Percentiles rank a stretch among this genome's conserved stretches.
These are phyloP conservation scores for Parnassius glacialis DNA, from an alignment of 2,888 invertebrate genomes.

Conservation along the genomic window DNA sequence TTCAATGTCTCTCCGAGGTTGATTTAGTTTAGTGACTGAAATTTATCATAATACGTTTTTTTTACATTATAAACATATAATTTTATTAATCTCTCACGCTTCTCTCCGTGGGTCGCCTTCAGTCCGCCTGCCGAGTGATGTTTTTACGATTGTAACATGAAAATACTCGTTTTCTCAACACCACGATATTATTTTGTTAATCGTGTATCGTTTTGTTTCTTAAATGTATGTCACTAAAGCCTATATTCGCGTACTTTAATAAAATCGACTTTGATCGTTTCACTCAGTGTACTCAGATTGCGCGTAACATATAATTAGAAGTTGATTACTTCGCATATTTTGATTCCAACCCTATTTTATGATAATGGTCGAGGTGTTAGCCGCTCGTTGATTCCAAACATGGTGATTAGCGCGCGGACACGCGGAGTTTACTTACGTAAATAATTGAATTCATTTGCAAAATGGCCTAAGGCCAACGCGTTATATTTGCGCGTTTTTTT, in stretches of 20 bases:
- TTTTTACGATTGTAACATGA: slow-evolving; percentile 36
- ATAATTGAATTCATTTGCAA: slow-evolving; percentile 25
- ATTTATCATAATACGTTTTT: slow-evolving; percentile 6
- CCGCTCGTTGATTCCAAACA: slow-evolving; percentile 34
- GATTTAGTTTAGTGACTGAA: slow-evolving; percentile 12
- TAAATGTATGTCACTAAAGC: not conserved
- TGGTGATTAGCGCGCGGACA: slow-evolving; percentile 34
- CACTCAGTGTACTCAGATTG: slow-evolving; percentile 1
- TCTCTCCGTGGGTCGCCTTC: slow-evolving; percentile 28
- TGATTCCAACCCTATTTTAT: slow-evolving; percentile 40
- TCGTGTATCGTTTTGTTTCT: not conserved
- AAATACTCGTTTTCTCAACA: slow-evolving; percentile 11
- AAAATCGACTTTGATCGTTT: not conserved
- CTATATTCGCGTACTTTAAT: not conserved
- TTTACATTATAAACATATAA: slow-evolving; percentile 27
- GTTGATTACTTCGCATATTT: slow-evolving; percentile 43
- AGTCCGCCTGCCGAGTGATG: slow-evolving; percentile 31
- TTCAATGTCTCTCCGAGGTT: not conserved
- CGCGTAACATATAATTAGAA: slow-evolving; percentile 44
- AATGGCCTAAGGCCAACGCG: slow-evolving; percentile 10
- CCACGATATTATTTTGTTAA: not conserved
- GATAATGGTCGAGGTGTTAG: slow-evolving; percentile 39
- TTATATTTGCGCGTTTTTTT: not conserved
- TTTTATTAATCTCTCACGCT: slow-evolving; percentile 31
- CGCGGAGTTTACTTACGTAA: slow-evolving; percentile 13